These are phyloP conservation scores for Chironomus tepperi DNA, from an alignment of 1,140 invertebrate species.

Conservation along the genomic window DNA sequence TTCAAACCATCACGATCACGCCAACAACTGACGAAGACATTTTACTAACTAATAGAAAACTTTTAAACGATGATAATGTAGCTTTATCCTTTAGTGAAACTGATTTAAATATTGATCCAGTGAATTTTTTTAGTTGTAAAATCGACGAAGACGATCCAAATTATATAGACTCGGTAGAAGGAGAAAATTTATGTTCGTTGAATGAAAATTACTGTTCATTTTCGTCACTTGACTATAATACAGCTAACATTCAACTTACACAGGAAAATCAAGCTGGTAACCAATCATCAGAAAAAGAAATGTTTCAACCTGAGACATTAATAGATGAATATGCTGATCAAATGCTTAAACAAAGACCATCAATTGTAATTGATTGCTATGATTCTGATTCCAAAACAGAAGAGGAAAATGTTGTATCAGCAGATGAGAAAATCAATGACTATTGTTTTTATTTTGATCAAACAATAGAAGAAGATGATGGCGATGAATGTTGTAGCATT, in stretches of 20 bases:
- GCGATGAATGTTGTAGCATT: background rate
- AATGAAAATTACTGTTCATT: conserved; percentile 20
- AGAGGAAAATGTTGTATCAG: background rate
- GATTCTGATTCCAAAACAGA: conserved; percentile 16
- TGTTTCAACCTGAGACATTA: background rate
- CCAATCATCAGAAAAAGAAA: background rate
- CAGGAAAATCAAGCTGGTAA: background rate
- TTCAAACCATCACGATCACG: background rate
- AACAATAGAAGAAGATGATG: conserved; percentile 25
- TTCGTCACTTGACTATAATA: conserved; percentile 6
- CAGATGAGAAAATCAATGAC: background rate
- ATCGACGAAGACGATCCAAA: background rate
- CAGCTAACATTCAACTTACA: background rate
- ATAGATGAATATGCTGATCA: background rate
- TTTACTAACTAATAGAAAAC: background rate
- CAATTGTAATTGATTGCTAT: conserved; percentile 23
- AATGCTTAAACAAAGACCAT: conserved; percentile 21
- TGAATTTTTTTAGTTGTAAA: background rate
- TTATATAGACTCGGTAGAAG: background rate
- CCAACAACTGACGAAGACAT: conserved; percentile 15
- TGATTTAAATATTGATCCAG: background rate
- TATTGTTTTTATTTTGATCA: conserved; percentile 25
- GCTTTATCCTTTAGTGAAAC: background rate
- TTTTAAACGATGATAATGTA: background rate
- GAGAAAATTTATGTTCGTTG: conserved; percentile 14